Percentiles rank a stretch among this genome's conserved stretches.
Evolutionary conservation across 1,140 invertebrate species (phyloP).

Genomic region (Globodera rostochiensis): DNA sequence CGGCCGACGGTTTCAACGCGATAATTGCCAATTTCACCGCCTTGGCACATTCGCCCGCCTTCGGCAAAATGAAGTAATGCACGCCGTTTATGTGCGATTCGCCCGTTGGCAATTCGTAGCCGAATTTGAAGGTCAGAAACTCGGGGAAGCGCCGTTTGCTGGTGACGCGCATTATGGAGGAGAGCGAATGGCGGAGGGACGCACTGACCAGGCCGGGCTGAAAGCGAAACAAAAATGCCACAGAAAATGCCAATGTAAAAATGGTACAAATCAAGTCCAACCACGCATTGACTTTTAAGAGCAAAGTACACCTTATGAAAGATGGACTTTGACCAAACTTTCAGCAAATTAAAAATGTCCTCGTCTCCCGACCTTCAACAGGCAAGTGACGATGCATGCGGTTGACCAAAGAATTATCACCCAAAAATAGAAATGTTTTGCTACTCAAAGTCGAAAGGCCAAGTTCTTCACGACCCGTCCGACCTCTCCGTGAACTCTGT

Average conservation of each 20-base stretch:
- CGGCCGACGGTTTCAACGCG: slow-evolving; percentile 23
- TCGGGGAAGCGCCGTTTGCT: slow-evolving; percentile 89
- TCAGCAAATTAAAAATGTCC: slow-evolving; percentile 14
- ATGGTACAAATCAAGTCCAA: not conserved
- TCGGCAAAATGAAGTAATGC: slow-evolving; percentile 48
- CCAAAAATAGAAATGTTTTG: not conserved
- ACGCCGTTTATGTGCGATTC: slow-evolving; percentile 44
- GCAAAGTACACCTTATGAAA: not conserved
- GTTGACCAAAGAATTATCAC: not conserved
- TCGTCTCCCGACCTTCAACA: not conserved
- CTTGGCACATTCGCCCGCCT: slow-evolving; percentile 54
- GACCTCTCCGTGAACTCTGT: slow-evolving; percentile 36
- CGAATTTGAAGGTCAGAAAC: slow-evolving; percentile 85
- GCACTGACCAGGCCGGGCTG: slow-evolving; percentile 78
- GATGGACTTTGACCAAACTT: not conserved
- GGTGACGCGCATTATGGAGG: slow-evolving; percentile 94
- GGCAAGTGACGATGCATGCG: not conserved
- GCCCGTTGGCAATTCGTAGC: slow-evolving; percentile 53
- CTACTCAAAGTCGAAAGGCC: not conserved
- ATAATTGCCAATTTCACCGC: slow-evolving; percentile 42
- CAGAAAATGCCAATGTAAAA: slow-evolving; percentile 6
- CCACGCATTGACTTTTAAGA: not conserved
- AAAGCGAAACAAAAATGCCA: slow-evolving; percentile 15
- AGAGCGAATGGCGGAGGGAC: slow-evolving; percentile 80
- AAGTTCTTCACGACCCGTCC: not conserved